Percentiles rank a stretch among this genome's conserved stretches.
These are phyloP conservation scores for Otocyon megalotis DNA, from an alignment of 2,113 vertebrate genomes.

Conservation along the genomic window DNA sequence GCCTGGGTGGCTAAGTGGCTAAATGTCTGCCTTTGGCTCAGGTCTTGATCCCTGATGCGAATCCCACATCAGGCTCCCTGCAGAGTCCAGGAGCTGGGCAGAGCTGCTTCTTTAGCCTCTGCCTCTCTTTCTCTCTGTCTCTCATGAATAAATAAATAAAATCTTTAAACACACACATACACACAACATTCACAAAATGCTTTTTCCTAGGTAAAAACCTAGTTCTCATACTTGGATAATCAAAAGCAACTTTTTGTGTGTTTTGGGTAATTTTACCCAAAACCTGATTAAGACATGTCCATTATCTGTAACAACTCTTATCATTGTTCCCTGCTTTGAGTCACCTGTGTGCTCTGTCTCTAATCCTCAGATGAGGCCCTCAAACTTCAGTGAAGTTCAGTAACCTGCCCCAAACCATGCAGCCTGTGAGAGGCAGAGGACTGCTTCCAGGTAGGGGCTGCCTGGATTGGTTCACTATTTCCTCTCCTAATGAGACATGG, in stretches of 20 bases:
- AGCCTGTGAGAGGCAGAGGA: neutral
- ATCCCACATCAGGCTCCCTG: too few relatives aligned
- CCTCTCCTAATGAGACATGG: neutral
- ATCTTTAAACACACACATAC: neutral
- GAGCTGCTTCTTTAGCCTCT: too few relatives aligned
- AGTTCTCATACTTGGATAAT: neutral
- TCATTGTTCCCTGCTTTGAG: neutral
- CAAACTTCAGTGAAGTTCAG: too few relatives aligned
- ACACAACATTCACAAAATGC: neutral
- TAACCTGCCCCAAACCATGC: neutral
- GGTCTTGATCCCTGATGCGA: too few relatives aligned
- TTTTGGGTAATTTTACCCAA: neutral
- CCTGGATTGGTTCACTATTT: too few relatives aligned
- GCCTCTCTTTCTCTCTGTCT: too few relatives aligned
- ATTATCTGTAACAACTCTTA: neutral
- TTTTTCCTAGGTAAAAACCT: neutral
- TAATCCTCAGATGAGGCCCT: neutral
- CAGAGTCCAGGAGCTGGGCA: too few relatives aligned
- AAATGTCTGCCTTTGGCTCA: too few relatives aligned
- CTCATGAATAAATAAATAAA: too few relatives aligned
- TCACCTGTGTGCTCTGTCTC: accelerated
- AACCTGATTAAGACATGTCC: neutral
- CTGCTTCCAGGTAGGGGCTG: too few relatives aligned
- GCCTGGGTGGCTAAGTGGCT: too few relatives aligned
- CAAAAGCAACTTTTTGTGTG: neutral